phyloP scores from a whole-genome alignment of 2,888 invertebrate genomes.

The Sthenelais limicola region DNA sequence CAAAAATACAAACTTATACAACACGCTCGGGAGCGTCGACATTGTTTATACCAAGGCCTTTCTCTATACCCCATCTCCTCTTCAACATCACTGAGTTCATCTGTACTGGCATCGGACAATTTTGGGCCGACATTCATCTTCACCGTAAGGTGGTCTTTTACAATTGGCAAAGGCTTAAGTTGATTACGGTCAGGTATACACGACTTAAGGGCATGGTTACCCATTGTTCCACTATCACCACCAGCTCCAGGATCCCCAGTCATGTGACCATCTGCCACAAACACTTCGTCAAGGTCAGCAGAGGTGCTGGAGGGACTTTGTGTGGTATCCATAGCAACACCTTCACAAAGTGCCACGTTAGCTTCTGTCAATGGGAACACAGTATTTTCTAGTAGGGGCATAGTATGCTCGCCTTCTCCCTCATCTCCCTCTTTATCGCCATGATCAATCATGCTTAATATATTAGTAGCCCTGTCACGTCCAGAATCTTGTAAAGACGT shows the following conservation, averaged over 20 bases:
- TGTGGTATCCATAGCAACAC: not conserved
- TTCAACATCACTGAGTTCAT: conserved; percentile 40
- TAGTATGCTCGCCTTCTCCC: no score
- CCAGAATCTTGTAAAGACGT: no score
- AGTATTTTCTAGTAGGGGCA: no score
- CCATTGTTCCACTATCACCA: not conserved
- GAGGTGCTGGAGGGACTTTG: not conserved
- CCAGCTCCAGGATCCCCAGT: not conserved
- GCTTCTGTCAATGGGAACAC: no score
- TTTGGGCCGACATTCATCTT: conserved; percentile 28
- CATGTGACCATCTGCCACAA: not conserved
- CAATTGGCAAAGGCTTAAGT: conserved; percentile 21
- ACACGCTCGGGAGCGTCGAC: conserved; percentile 40
- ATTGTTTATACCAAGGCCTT: conserved; percentile 28
- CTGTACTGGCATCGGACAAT: conserved; percentile 39
- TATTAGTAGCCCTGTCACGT: no score
- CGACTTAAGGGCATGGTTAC: not conserved
- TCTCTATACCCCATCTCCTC: not conserved
- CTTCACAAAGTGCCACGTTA: no score
- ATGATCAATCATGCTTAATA: no score
- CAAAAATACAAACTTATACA: conserved; percentile 45
- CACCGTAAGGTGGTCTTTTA: conserved; percentile 35
- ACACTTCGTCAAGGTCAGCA: not conserved
- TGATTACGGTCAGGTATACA: not conserved
- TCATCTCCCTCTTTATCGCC: no score